Evolutionary conservation across 1,140 invertebrate species (phyloP), one percentile per base, ranked within the genome.

Genomic region (Hylaeus anthracinus): DNA sequence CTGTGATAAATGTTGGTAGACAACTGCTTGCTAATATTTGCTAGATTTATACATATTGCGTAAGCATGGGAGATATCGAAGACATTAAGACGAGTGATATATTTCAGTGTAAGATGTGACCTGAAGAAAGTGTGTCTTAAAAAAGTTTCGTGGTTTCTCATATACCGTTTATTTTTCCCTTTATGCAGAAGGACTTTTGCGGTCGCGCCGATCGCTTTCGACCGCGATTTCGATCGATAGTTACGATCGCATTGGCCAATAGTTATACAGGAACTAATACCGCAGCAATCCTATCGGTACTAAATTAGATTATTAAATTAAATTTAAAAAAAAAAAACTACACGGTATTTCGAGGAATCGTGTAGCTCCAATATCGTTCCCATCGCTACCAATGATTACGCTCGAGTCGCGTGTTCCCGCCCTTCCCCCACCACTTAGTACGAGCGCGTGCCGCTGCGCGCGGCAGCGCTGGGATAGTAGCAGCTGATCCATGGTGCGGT

Each of bases 401-500:
- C 37, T n/a, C 41, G 65, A 56, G 37, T 65, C 53, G n/a, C 55
- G 51, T 61, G 66, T 56, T 79, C 51, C 61, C 77, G 37, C 56
- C 78, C 53, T 79, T 53, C 63, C 58, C 73, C 60, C 70, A 64
- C 55, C 55, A n/a, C n/a, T 53, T 60, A 81, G 72, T 82, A 78
- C 45, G 15, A 0, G 5, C 75, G 56, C 58, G 65, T 43, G 58
- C 61, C 79, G 72, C 41, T 37, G 1, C 55, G 12, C 56, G 63
- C 72, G 26, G 12, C n/a, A 60, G 83, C 84, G 79, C 77, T 81
- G 86, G 66, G 61, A 55, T 85, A 90, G 89, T 90, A 80, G 88
- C 90, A 91, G 90, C 90, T 92, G 91, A 91, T 91, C 90, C 85
- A 86, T 82, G 74, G 75, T 61, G 76, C 78, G 64, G 88, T 69